A percentile compares a stretch with the other conserved stretches of the same genome.
Conservation (phyloP, 2,113 vertebrate species). For the human (Homo sapiens) region DNA sequence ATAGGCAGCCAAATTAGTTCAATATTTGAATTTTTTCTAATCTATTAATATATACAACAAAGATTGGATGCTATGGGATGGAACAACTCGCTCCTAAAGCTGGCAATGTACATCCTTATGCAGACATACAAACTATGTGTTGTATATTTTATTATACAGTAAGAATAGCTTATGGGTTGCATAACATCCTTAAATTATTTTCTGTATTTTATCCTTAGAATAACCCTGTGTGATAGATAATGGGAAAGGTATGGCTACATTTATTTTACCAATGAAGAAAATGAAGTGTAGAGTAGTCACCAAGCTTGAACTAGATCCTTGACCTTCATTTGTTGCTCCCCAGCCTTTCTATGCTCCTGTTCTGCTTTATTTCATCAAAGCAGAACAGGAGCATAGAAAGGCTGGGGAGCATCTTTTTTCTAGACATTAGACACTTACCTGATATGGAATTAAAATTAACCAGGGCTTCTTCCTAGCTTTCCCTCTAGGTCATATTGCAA, state of each 20-base stretch:
- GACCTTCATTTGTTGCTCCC: neutral
- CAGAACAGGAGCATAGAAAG: too few relatives aligned
- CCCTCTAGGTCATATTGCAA: neutral
- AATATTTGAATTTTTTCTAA: conserved; percentile 20
- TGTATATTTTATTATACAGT: neutral
- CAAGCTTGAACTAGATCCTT: neutral
- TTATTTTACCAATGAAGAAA: conserved; percentile 15
- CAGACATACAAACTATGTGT: neutral
- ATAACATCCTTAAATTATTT: neutral
- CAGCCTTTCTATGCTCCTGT: neutral
- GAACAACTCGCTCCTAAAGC: neutral
- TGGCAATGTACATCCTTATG: neutral
- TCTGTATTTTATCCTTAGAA: conserved; percentile 7
- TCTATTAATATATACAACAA: neutral
- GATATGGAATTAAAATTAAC: neutral
- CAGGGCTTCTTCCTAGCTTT: neutral
- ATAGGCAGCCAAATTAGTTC: neutral
- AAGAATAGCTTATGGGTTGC: neutral
- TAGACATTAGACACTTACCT: neutral
- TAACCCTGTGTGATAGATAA: neutral
- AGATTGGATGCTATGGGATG: neutral
- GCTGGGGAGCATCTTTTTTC: neutral
- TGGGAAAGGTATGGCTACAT: neutral
- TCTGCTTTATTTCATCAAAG: too few relatives aligned
- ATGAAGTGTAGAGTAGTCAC: neutral